These are phyloP conservation scores for Leontopithecus rosalia DNA, from an alignment of 2,797 vertebrate genomes.

Conservation along the genomic window DNA sequence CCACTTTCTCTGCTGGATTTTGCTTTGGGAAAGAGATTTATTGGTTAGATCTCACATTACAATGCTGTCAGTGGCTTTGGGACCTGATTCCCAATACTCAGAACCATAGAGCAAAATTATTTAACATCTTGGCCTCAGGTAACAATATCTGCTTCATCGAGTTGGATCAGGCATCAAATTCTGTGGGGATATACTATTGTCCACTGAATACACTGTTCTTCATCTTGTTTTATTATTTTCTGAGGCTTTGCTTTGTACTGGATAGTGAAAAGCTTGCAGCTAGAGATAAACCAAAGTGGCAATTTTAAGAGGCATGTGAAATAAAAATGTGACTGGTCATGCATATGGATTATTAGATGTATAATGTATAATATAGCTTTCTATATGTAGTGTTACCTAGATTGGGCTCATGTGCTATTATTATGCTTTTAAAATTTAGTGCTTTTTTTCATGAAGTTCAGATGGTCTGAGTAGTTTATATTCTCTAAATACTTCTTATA, in stretches of 20 bases:
- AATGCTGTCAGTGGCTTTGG: not conserved
- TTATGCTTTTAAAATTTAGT: constrained; percentile 33
- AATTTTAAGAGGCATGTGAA: constrained; percentile 38
- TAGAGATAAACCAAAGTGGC: constrained; percentile 12
- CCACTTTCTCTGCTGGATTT: constrained; percentile 26
- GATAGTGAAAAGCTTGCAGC: not conserved
- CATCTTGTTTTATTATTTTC: constrained; percentile 51
- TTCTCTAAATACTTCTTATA: constrained; percentile 47
- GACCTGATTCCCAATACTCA: not conserved
- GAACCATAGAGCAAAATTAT: constrained; percentile 55
- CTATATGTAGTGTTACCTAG: not conserved
- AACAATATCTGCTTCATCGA: constrained; percentile 52
- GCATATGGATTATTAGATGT: constrained; percentile 28
- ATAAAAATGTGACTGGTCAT: not conserved
- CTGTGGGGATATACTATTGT: not conserved
- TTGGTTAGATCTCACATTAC: constrained; percentile 28
- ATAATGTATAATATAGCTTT: not conserved
- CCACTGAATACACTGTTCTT: not conserved
- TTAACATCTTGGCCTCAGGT: constrained; percentile 50
- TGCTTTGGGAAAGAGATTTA: constrained; percentile 58
- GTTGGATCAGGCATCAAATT: not conserved
- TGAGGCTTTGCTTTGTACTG: constrained; percentile 16
- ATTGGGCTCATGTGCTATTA: not conserved
- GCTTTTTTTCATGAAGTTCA: constrained; percentile 20
- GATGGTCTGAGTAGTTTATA: constrained; percentile 46